A percentile compares a stretch with the other conserved stretches of the same genome.
These are phyloP conservation scores for Dolichoris vasculosae DNA, from an alignment of 1,140 invertebrate genomes.

Conservation along the genomic window DNA sequence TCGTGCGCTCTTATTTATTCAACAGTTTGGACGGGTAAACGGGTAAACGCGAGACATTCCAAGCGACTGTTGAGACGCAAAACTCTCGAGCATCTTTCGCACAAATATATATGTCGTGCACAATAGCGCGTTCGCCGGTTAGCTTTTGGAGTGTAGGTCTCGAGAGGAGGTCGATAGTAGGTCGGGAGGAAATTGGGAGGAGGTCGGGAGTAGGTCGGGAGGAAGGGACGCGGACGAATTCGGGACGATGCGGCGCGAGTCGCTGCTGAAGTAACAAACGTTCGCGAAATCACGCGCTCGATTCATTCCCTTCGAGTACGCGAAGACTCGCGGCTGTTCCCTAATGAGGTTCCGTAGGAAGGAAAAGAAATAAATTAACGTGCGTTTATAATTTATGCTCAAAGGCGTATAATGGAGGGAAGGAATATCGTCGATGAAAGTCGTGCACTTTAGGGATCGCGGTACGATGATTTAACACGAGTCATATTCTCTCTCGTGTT, in stretches of 20 bases:
- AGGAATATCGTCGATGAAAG: neutral
- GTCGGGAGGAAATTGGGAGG: neutral
- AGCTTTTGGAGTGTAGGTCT: neutral
- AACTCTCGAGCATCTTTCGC: neutral
- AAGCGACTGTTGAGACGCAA: neutral
- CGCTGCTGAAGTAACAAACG: neutral
- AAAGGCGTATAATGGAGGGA: neutral
- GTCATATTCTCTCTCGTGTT: neutral
- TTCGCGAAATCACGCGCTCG: neutral
- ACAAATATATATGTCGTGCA: neutral
- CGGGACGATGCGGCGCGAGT: neutral
- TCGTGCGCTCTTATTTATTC: neutral
- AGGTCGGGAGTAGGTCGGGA: neutral
- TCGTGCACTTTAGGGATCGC: neutral
- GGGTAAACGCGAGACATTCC: neutral
- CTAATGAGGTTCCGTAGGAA: neutral
- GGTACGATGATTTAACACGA: constrained; percentile 2
- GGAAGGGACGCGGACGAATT: neutral
- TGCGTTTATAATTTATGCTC: constrained; percentile 10
- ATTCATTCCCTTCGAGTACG: neutral
- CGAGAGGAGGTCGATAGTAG: neutral
- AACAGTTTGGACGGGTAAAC: neutral
- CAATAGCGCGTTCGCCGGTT: neutral
- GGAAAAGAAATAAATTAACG: neutral
- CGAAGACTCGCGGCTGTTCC: neutral